phyloP scores from a whole-genome alignment of 2,797 vertebrate species.

The Masticophis lateralis region DNA sequence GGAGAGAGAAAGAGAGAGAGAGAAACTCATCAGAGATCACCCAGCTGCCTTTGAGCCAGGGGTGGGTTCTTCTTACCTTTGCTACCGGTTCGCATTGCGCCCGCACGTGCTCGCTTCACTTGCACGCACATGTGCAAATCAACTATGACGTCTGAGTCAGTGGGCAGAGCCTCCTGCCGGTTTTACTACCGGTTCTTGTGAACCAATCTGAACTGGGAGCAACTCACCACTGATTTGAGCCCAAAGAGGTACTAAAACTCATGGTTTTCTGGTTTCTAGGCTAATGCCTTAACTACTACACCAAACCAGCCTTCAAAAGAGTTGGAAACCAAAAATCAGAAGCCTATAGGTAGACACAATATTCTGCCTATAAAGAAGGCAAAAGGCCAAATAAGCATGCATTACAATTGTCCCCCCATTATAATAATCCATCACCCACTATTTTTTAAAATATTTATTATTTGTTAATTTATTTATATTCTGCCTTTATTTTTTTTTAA shows the following conservation, averaged over 20 bases:
- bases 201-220: too few relatives aligned
- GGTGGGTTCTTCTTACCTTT: too few relatives aligned
- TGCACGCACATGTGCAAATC: too few relatives aligned
- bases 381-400: neutral
- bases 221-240: neutral
- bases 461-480: neutral
- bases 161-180: too few relatives aligned
- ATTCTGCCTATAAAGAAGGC: neutral
- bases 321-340: neutral
- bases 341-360: neutral
- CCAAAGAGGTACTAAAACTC: neutral
- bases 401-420: neutral
- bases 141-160: too few relatives aligned
- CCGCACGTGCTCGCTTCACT: too few relatives aligned
- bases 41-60: too few relatives aligned
- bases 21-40: too few relatives aligned
- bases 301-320: neutral
- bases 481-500: neutral
- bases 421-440: neutral
- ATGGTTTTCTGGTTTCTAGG: neutral
- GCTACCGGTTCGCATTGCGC: too few relatives aligned
- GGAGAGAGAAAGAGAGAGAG: neutral
- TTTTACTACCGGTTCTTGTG: too few relatives aligned
- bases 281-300: neutral
- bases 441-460: neutral